These are phyloP conservation scores for Rhegmatorhina hoffmannsi DNA, from an alignment of 2,113 vertebrate genomes.

Conservation along the genomic window DNA sequence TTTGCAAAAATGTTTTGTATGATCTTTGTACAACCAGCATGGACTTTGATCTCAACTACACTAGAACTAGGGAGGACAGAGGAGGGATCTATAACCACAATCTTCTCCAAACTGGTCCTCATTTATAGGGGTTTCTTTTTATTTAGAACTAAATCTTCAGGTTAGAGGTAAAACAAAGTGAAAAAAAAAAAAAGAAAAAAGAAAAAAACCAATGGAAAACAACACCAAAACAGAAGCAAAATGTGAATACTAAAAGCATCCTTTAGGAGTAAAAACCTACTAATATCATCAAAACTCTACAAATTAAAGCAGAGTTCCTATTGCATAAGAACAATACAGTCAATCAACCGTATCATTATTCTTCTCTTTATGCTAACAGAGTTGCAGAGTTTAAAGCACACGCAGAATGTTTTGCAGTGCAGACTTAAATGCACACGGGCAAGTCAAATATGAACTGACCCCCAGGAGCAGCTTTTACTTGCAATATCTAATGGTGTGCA, in stretches of 20 bases:
- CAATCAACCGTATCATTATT: background rate
- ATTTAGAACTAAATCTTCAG: background rate
- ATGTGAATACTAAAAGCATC: background rate
- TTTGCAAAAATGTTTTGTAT: background rate
- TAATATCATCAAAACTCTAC: background rate
- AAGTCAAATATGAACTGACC: background rate
- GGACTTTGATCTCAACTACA: background rate
- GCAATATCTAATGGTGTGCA: background rate
- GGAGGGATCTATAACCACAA: background rate
- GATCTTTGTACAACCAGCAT: background rate
- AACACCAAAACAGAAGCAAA: background rate
- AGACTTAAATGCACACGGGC: background rate
- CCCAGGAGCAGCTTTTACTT: background rate
- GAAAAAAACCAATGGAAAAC: background rate
- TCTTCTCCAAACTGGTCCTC: background rate
- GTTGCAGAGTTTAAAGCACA: background rate
- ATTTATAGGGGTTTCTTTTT: background rate
- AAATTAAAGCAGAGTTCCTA: background rate
- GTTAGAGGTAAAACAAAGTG: background rate
- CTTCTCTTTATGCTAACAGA: background rate
- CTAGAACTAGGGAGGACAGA: background rate
- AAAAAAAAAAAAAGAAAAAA: background rate
- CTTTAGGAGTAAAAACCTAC: background rate
- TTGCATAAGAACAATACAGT: background rate
- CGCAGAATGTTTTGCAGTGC: background rate